phyloP scores from a whole-genome alignment of 2,888 invertebrate species.

The Morpho helenor region DNA sequence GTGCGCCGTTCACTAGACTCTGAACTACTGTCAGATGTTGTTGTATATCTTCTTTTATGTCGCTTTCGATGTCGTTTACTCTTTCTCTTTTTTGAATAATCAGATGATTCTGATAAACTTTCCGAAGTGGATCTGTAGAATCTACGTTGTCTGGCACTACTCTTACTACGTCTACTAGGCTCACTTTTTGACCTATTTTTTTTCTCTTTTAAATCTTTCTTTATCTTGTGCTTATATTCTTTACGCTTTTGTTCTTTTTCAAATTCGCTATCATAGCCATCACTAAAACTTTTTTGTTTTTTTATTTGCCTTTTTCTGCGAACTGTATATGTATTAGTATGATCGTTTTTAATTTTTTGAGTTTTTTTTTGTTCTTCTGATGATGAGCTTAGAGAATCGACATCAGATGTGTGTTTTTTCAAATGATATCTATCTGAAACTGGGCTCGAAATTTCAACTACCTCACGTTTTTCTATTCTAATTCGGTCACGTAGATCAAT shows the following conservation, averaged over 20 bases:
- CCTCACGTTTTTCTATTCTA: slow-evolving; percentile 72
- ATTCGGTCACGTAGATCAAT: slow-evolving; percentile 72
- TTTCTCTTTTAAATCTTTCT: slow-evolving; percentile 40
- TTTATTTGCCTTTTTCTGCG: slow-evolving; percentile 54
- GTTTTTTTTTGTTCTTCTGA: slow-evolving; percentile 58
- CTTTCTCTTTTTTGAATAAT: slow-evolving; percentile 55
- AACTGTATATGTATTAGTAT: slow-evolving; percentile 51
- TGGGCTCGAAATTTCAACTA: slow-evolving; percentile 71
- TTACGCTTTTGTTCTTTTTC: slow-evolving; percentile 46
- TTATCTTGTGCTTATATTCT: slow-evolving; percentile 43
- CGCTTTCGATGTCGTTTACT: slow-evolving; percentile 64
- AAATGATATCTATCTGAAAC: slow-evolving; percentile 45
- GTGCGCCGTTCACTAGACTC: slow-evolving; percentile 64
- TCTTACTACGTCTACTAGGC: slow-evolving; percentile 55
- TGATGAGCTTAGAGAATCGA: slow-evolving; percentile 67
- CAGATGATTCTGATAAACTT: slow-evolving; percentile 51
- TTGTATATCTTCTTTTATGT: slow-evolving; percentile 59
- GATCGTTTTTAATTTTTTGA: slow-evolving; percentile 44
- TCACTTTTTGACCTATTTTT: slow-evolving; percentile 73
- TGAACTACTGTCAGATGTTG: slow-evolving; percentile 64
- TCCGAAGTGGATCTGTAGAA: slow-evolving; percentile 54
- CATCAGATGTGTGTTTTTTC: slow-evolving; percentile 43
- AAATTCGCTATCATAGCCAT: slow-evolving; percentile 69
- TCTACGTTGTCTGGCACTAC: slow-evolving; percentile 46
- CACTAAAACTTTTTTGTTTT: slow-evolving; percentile 71